phyloP scores from a whole-genome alignment of 1,140 invertebrate species.

The Cydia fagiglandana region DNA sequence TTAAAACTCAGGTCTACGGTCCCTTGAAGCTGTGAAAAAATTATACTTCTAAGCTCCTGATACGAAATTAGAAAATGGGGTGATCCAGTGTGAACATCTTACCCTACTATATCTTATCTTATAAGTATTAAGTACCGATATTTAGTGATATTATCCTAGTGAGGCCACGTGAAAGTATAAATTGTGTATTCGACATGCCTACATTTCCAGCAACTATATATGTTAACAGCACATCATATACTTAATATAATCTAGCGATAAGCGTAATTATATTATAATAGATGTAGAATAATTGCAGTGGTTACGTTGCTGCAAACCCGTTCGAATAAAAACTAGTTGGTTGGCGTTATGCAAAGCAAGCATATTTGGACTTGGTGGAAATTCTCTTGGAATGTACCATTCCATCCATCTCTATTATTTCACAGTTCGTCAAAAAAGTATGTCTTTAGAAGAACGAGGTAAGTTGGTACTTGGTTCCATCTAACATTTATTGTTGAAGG shows the following conservation, averaged over 20 bases:
- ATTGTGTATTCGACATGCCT: neutral
- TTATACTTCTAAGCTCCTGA: too few relatives aligned
- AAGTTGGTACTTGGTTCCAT: too few relatives aligned
- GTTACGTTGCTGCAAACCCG: conserved; percentile 44
- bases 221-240: conserved; percentile 41
- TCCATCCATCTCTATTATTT: neutral
- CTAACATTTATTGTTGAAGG: too few relatives aligned
- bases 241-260: conserved; percentile 48
- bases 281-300: conserved; percentile 61
- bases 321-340: conserved; percentile 26
- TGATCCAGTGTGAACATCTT: too few relatives aligned
- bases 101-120: too few relatives aligned
- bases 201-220: neutral
- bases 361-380: conserved; percentile 8
- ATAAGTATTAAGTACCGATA: too few relatives aligned
- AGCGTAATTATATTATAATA: conserved; percentile 67
- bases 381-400: neutral
- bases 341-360: conserved; percentile 20
- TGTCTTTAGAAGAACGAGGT: too few relatives aligned
- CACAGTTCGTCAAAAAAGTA: neutral
- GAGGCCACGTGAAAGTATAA: too few relatives aligned
- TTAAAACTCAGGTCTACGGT: too few relatives aligned
- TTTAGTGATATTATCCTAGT: too few relatives aligned
- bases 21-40: too few relatives aligned
- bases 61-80: too few relatives aligned